phyloP scores from a whole-genome alignment of 2,797 vertebrate genomes.

The Sylvilagus floridanus region DNA sequence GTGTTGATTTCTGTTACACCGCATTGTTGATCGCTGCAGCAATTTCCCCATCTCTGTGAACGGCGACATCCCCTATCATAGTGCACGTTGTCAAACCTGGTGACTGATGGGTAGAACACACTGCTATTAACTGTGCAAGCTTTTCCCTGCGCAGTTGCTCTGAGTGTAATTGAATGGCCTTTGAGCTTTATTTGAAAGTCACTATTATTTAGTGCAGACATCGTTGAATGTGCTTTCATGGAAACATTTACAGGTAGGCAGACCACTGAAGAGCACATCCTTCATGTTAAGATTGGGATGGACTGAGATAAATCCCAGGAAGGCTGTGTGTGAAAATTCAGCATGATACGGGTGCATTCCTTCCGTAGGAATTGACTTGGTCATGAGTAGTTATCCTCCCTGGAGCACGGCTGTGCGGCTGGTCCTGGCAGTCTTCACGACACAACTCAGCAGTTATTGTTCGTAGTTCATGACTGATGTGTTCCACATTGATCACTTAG shows the following conservation, averaged over 20 bases:
- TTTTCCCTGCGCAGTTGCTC: slow-evolving; percentile 60
- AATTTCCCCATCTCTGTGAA: slow-evolving; percentile 52
- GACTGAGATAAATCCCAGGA: neutral
- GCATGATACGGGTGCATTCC: fast-evolving
- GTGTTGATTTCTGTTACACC: slow-evolving; percentile 28
- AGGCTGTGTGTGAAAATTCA: neutral
- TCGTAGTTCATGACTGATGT: too few species aligned
- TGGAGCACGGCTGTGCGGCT: neutral
- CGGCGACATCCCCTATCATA: neutral
- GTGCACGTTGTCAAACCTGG: neutral
- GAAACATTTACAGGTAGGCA: neutral
- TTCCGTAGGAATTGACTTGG: neutral
- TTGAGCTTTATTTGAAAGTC: slow-evolving; percentile 66
- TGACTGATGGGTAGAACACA: slow-evolving; percentile 54
- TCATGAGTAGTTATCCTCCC: neutral
- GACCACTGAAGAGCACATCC: neutral
- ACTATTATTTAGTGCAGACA: neutral
- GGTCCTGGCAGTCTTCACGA: neutral
- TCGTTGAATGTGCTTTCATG: slow-evolving; percentile 55
- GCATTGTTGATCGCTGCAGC: slow-evolving; percentile 42
- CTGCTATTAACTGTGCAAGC: neutral
- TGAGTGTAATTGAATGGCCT: slow-evolving; percentile 30
- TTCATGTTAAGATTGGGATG: neutral
- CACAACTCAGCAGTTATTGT: too few species aligned
- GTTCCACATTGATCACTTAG: too few species aligned